These are phyloP conservation scores for Datnioides undecimradiatus DNA, from an alignment of 2,113 vertebrate species.

Conservation along the genomic window DNA sequence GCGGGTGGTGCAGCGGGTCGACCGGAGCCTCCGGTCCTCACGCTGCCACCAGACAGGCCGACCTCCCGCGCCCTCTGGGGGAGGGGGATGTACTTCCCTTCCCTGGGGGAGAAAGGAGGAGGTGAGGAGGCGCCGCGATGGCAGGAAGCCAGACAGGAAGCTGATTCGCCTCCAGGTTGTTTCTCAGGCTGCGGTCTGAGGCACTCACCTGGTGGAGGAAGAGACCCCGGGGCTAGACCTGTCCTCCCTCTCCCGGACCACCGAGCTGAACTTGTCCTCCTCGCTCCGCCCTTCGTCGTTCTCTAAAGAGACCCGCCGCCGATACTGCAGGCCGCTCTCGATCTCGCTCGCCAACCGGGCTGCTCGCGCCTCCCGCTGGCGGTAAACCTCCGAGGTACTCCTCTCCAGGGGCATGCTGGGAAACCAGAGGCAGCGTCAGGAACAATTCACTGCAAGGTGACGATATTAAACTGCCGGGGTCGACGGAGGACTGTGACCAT, in stretches of 20 bases:
- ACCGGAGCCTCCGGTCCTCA: slow-evolving; percentile 72
- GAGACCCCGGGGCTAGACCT: slow-evolving; percentile 80
- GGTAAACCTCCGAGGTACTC: slow-evolving; percentile 86
- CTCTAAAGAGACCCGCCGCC: slow-evolving; percentile 86
- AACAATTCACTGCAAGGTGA: too few species aligned
- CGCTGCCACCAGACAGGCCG: slow-evolving; percentile 44
- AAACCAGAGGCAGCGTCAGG: too few species aligned
- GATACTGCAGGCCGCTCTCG: slow-evolving; percentile 87
- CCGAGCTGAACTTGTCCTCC: slow-evolving; percentile 89
- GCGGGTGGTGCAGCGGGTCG: slow-evolving; percentile 52
- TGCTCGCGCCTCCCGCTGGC: slow-evolving; percentile 88
- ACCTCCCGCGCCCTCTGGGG: slow-evolving; percentile 87
- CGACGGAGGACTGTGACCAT: too few species aligned
- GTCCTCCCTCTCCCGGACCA: slow-evolving; percentile 83
- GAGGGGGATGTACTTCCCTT: slow-evolving; percentile 88
- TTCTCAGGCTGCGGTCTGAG: too few species aligned
- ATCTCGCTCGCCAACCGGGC: slow-evolving; percentile 88
- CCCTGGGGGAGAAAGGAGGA: slow-evolving; percentile 71
- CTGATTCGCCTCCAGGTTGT: too few species aligned
- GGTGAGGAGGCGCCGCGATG: too few species aligned
- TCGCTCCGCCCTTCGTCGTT: slow-evolving; percentile 89
- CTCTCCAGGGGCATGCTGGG: slow-evolving; percentile 88
- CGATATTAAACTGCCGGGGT: too few species aligned
- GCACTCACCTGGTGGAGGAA: slow-evolving; percentile 56
- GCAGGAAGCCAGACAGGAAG: too few species aligned